Evolutionary conservation across 2,797 vertebrate species (phyloP), one percentile per base, ranked within the genome.

Genomic region (Sebastes umbrosus): DNA sequence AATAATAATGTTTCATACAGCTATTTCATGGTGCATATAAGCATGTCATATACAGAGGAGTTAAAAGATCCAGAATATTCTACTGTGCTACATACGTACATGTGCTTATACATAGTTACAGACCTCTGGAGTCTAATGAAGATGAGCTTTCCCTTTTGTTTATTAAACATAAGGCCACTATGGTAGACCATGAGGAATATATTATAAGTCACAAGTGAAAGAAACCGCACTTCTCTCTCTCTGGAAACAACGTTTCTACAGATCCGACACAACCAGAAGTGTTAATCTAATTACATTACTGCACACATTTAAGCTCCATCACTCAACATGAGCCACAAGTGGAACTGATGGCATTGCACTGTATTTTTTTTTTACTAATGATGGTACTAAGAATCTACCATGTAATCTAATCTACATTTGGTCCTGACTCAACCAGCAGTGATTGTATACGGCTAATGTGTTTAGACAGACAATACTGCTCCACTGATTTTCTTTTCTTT

Each of bases 141-240:
- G 78, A 85, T 63, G 1, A 87, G 71, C 39, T 65, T 89, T 88
- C 83, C 75, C 81, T 88, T 88, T 88, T 84, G 83, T 91, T 88
- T 89, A 88, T 91, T 84, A 84, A 95, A 96, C 94, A 93, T 95
- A 96, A 96, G 96, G 95, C 95, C 95, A 94, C 95, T 94, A 95
- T 94, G 95, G 96, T 93, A 89, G 90, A 95, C 94, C 84, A 86
- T 89, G 80, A 90, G 80, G 84, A 92, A 88, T 78, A 84, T 75
- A 87, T 77, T 70, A 88, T 78, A 87, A 85, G 83, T 88, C 87
- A 89, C 62, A 29, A 71, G 82, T 88, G 73, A 89, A 82, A 90
- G 63, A 86, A 87, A 79, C 73, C 67, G 34, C 60, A 68, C 59
- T 83, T 22, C 57, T 81, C 24, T 60, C 60, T 55, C 27, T 2